A percentile compares a stretch with the other conserved stretches of the same genome.
These are phyloP conservation scores for Dynastes tityus DNA, from an alignment of 2,888 invertebrate genomes.

Conservation along the genomic window DNA sequence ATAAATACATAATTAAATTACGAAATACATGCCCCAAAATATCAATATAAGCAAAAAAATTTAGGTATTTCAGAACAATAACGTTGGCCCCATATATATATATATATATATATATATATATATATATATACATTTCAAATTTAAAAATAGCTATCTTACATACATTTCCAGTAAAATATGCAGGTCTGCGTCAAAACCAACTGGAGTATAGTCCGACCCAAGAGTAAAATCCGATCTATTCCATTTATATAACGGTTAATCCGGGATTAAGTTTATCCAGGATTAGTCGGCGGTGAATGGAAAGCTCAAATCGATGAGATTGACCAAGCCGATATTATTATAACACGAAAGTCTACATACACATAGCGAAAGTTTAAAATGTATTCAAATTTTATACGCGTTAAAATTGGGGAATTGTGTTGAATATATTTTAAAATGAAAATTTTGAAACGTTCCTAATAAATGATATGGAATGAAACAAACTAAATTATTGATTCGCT, in stretches of 20 bases:
- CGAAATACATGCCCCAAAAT: too few species aligned
- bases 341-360: conserved; percentile 25
- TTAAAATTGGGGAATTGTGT: conserved; percentile 14
- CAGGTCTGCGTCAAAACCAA: conserved; percentile 42
- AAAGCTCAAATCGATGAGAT: conserved; percentile 52
- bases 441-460: too few species aligned
- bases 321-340: conserved; percentile 49
- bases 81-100: too few species aligned
- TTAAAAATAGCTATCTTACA: neutral
- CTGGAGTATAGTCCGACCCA: conserved; percentile 50
- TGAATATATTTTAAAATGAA: neutral
- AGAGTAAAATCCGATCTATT: conserved; percentile 56
- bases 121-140: too few species aligned
- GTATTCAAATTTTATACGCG: neutral
- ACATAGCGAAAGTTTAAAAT: neutral
- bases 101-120: too few species aligned
- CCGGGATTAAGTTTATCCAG: conserved; percentile 66
- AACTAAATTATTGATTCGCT: too few species aligned
- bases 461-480: too few species aligned
- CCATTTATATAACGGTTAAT: conserved; percentile 63
- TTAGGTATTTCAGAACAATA: too few species aligned
- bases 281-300: conserved; percentile 61
- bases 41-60: too few species aligned
- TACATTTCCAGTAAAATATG: conserved; percentile 33
- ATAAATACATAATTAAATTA: too few species aligned